Conservation (phyloP, 1,140 invertebrate genomes). For the Drosophila eugracilis region DNA sequence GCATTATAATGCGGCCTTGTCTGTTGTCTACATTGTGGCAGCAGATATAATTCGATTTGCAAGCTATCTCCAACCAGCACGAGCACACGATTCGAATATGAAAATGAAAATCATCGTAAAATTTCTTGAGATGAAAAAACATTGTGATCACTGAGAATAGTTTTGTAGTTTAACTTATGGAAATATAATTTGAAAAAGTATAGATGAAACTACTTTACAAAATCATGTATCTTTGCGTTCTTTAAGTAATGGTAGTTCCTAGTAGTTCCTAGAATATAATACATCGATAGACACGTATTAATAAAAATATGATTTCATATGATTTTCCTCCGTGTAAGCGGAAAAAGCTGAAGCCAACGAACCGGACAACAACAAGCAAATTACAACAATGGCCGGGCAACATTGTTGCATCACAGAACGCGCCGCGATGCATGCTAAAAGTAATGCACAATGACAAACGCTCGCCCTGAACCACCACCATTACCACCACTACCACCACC, state of each 20-base stretch:
- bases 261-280: too few species aligned
- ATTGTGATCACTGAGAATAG: background rate
- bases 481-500: slow-evolving; percentile 11
- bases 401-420: slow-evolving; percentile 71
- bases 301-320: too few species aligned
- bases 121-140: slow-evolving; percentile 31
- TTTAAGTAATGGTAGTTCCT: too few species aligned
- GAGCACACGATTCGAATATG: slow-evolving; percentile 69
- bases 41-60: slow-evolving; percentile 79
- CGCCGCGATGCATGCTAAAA: slow-evolving; percentile 74
- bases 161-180: too few species aligned
- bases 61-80: slow-evolving; percentile 5
- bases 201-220: too few species aligned
- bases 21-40: slow-evolving; percentile 75
- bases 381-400: slow-evolving; percentile 63
- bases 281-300: too few species aligned
- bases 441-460: slow-evolving; percentile 81
- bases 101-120: slow-evolving; percentile 68
- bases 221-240: too few species aligned
- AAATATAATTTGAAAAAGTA: too few species aligned
- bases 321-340: slow-evolving; percentile 7
- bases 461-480: slow-evolving; percentile 20
- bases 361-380: slow-evolving; percentile 65
- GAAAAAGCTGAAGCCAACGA: slow-evolving; percentile 50
- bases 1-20: slow-evolving; percentile 52